Conservation (phyloP, 2,113 vertebrate species). For the Heterocephalus glaber region DNA sequence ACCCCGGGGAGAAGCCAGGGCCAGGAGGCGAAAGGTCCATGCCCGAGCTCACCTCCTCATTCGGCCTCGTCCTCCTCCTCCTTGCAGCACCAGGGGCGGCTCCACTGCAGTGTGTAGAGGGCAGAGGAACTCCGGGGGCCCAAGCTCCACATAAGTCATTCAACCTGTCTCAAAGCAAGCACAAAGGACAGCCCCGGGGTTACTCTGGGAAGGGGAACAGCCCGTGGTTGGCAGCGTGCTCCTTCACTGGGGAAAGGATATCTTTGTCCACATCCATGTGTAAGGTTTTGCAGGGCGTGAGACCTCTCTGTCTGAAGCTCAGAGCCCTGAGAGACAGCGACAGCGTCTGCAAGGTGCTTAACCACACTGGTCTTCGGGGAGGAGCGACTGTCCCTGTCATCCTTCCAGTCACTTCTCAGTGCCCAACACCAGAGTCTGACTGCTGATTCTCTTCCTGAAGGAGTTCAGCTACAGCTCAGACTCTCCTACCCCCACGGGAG, state of each 20-base stretch:
- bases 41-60: slow-evolving; percentile 62
- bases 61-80: slow-evolving; percentile 42
- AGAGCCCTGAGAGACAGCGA: background rate
- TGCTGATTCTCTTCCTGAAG: background rate
- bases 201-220: background rate
- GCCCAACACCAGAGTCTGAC: background rate
- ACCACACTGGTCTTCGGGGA: background rate
- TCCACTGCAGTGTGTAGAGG: background rate
- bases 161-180: slow-evolving; percentile 69
- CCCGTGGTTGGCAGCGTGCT: slow-evolving; percentile 20
- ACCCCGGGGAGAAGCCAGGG: background rate
- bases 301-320: slow-evolving; percentile 22
- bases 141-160: slow-evolving; percentile 69
- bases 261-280: background rate
- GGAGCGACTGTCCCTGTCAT: background rate
- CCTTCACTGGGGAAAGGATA: slow-evolving; percentile 35
- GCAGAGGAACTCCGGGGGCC: slow-evolving; percentile 57
- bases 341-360: background rate
- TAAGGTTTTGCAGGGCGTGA: background rate
- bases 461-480: background rate
- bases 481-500: slow-evolving; percentile 24
- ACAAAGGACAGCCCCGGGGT: slow-evolving; percentile 66
- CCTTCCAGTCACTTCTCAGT: background rate
- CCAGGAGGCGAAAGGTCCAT: background rate
- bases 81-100: background rate